A percentile compares a stretch with the other conserved stretches of the same genome.
These are phyloP conservation scores for Hermatobates lingyangjiaoensis DNA, from an alignment of 1,140 invertebrate species.

Conservation along the genomic window DNA sequence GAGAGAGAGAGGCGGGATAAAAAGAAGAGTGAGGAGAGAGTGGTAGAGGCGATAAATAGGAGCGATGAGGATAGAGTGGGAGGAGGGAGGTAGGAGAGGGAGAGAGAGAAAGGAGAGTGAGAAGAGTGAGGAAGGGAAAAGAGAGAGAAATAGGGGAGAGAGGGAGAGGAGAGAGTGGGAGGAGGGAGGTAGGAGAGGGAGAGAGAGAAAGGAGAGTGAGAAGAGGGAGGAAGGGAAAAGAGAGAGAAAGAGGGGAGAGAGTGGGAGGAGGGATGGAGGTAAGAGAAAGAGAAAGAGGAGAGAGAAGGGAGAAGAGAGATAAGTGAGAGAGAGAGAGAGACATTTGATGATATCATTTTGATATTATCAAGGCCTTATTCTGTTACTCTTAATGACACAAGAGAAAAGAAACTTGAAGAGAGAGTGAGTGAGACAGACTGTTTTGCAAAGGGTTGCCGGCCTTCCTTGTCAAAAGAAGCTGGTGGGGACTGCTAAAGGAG, in stretches of 20 bases:
- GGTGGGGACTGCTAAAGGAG: no score
- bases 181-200: neutral
- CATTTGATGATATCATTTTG: no score
- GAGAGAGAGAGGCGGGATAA: no score
- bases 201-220: neutral
- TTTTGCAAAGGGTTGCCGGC: no score
- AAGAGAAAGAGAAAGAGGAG: neutral
- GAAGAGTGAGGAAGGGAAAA: neutral
- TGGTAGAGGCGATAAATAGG: neutral
- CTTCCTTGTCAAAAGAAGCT: no score
- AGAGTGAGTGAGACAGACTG: no score
- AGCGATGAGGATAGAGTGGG: neutral
- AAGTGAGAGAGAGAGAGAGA: no score
- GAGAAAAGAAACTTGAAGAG: no score
- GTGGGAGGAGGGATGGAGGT: neutral
- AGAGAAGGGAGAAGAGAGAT: neutral
- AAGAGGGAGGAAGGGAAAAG: neutral
- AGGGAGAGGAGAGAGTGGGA: neutral
- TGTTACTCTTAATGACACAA: no score
- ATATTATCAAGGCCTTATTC: no score
- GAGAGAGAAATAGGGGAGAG: neutral
- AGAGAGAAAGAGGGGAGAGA: neutral
- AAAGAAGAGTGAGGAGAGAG: neutral
- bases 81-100: neutral
- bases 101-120: neutral